phyloP scores from a whole-genome alignment of 1,140 invertebrate species.

The Caerostris extrusa region DNA sequence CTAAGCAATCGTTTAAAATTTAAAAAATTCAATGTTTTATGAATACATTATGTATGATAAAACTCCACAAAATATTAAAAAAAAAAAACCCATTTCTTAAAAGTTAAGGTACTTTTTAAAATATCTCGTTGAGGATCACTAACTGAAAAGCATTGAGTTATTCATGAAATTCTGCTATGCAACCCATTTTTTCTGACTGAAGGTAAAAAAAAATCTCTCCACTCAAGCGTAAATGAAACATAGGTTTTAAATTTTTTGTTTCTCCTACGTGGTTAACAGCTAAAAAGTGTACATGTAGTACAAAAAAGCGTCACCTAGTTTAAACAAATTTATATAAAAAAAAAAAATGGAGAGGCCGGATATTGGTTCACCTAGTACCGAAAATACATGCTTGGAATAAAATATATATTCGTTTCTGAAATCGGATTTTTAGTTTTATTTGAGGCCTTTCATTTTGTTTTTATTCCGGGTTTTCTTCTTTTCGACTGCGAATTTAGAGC shows the following conservation, averaged over 20 bases:
- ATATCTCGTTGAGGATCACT: too few species aligned
- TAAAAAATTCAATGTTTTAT: too few species aligned
- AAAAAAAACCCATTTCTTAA: too few species aligned
- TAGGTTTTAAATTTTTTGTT: not conserved
- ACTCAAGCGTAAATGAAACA: not conserved
- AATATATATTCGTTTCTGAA: constrained; percentile 50
- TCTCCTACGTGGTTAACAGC: constrained; percentile 40
- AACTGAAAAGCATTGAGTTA: constrained; percentile 7
- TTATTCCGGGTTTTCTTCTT: not conserved
- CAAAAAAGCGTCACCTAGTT: constrained; percentile 37
- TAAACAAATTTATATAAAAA: constrained; percentile 39
- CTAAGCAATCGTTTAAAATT: too few species aligned
- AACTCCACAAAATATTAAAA: too few species aligned
- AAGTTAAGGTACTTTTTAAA: too few species aligned
- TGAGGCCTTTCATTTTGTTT: not conserved
- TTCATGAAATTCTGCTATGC: constrained; percentile 18
- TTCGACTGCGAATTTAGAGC: constrained; percentile 31
- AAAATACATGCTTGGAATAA: constrained; percentile 36
- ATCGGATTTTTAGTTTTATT: constrained; percentile 30
- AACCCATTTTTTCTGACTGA: not conserved
- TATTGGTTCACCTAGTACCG: not conserved
- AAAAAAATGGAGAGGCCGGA: not conserved
- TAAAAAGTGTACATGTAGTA: not conserved
- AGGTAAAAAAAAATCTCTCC: not conserved
- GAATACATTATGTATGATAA: too few species aligned